Conservation (phyloP, 2,888 invertebrate species). For the Xanthorhoe spadicearia region DNA sequence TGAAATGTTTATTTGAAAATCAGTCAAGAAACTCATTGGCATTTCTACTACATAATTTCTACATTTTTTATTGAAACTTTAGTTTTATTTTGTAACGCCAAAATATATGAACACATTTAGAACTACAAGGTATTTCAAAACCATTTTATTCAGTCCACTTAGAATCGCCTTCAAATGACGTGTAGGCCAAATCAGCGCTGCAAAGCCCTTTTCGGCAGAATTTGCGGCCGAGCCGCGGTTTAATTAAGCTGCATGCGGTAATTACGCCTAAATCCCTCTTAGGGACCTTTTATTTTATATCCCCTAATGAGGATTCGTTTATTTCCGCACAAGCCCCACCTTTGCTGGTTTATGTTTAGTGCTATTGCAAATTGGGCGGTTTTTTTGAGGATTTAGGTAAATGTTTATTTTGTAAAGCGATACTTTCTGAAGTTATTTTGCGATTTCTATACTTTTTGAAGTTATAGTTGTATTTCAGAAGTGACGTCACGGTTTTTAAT, state of each 20-base stretch:
- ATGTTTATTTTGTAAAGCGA: too few species aligned
- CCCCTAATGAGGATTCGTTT: constrained; percentile 21
- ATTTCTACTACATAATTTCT: too few species aligned
- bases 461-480: too few species aligned
- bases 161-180: not conserved
- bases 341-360: constrained; percentile 6
- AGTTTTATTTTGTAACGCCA: too few species aligned
- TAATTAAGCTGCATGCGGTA: constrained; percentile 56
- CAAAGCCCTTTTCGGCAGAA: constrained; percentile 55
- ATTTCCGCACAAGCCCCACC: constrained; percentile 8
- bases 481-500: too few species aligned
- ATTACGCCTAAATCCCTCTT: constrained; percentile 37
- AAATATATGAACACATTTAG: too few species aligned
- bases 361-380: constrained; percentile 1
- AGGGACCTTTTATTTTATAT: constrained; percentile 22
- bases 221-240: constrained; percentile 61
- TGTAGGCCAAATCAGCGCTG: constrained; percentile 6
- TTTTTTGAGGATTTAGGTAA: not conserved
- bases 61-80: too few species aligned
- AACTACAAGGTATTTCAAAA: too few species aligned
- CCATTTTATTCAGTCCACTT: not conserved
- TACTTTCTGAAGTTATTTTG: too few species aligned
- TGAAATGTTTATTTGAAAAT: too few species aligned
- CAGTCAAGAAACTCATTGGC: too few species aligned
- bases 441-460: too few species aligned